These are phyloP conservation scores for Intellagama lesueurii DNA, from an alignment of 2,797 vertebrate species.

Conservation along the genomic window DNA sequence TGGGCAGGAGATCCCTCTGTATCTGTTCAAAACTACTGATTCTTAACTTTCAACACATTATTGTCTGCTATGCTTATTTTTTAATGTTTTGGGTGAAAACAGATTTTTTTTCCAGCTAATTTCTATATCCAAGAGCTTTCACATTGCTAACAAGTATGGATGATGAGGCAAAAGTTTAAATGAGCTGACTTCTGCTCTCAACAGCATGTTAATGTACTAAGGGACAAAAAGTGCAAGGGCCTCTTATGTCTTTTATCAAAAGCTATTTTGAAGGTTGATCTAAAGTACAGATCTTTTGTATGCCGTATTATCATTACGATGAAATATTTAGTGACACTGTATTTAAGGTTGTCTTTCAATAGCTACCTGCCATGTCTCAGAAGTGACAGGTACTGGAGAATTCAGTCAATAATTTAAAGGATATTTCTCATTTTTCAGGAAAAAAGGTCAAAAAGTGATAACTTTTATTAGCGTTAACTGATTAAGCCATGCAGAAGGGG, in stretches of 20 bases:
- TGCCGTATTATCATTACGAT: conserved; percentile 69
- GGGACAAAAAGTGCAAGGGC: conserved; percentile 17
- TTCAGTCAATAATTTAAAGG: conserved; percentile 68
- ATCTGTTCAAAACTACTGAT: conserved; percentile 34
- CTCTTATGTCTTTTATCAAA: conserved; percentile 61
- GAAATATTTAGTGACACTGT: conserved; percentile 67
- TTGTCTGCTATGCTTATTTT: conserved; percentile 3
- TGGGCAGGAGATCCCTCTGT: background rate
- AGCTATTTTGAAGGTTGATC: conserved; percentile 62
- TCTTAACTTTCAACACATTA: conserved; percentile 28
- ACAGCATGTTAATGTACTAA: conserved; percentile 52
- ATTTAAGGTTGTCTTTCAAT: conserved; percentile 67
- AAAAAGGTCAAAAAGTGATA: conserved; percentile 51
- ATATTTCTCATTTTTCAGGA: conserved; percentile 65
- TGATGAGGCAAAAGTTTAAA: conserved; percentile 61
- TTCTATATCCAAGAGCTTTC: background rate
- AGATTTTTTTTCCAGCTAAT: background rate
- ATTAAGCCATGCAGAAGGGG: conserved; percentile 49
- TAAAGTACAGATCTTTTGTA: conserved; percentile 61
- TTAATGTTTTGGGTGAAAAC: background rate
- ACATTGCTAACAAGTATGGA: conserved; percentile 54
- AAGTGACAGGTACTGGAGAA: conserved; percentile 60
- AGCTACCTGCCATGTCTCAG: conserved; percentile 64
- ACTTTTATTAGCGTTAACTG: conserved; percentile 62
- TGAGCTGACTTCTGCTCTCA: conserved; percentile 53